Evolutionary conservation across 2,113 vertebrate genomes (phyloP), one percentile per base, ranked within the genome.

Genomic region (Falcunculus frontatus): DNA sequence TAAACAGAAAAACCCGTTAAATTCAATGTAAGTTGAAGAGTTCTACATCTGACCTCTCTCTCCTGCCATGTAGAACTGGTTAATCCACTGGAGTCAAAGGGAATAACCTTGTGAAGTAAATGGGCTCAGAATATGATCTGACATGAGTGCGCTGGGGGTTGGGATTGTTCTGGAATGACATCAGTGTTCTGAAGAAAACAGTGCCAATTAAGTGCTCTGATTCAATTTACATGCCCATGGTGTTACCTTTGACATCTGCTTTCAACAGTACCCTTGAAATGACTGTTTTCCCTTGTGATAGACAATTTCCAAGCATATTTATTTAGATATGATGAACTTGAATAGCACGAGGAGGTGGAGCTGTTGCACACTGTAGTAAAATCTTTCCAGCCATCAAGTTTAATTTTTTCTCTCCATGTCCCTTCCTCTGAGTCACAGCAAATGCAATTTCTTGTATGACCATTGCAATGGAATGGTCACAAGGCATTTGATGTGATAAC

Each of bases 241-340:
- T 56, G 76, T 75, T 92, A 96, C 95, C 95, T 96, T 96, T 95
- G 90, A 93, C 90, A 84, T 53, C 37, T 47, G 76, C 88, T 94
- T 93, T 94, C 68, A 89, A 5, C 80, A 73, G 76, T 84, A 89
- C 83, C 93, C 93, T 96, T 95, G 92, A 93, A 87, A 95, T 80
- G 81, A 78, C 74, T 85, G 75, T 76, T 95, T 92, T 94, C 44
- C 46, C 69, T 57, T 14, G 41, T 78, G 88, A 90, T 77, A 75
- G 92, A 86, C 73, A 82, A 60, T 82, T 95, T 92, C 95, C 73
- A 79, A 72, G 62, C 65, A 53, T 73, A 81, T 95, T 94, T 96
- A 73, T 93, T 92, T 92, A 59, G 72, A 60, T 78, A 23, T 35
- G 35, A 94, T 83, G 70, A 95, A 84, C 44, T 35, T 83, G 56